Evolutionary conservation across 1,140 invertebrate genomes (phyloP).

Genomic region (Tigriopus japonicus): DNA sequence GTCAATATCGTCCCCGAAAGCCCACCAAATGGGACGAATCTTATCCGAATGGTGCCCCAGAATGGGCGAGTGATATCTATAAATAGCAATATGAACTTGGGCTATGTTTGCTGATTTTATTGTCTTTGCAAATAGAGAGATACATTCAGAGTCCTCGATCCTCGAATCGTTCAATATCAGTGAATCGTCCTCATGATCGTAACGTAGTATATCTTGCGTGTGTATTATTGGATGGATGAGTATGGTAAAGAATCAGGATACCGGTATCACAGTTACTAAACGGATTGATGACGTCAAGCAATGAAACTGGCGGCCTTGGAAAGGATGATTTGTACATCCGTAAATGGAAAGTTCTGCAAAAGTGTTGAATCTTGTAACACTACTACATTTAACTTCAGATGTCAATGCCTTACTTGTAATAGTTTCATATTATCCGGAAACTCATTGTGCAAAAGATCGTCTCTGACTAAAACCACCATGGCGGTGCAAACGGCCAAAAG

Average conservation of each 20-base stretch:
- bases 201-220: too few species aligned
- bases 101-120: neutral
- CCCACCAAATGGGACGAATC: conserved; percentile 7
- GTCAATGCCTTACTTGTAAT: conserved; percentile 34
- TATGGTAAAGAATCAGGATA: too few species aligned
- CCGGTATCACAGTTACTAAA: too few species aligned
- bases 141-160: too few species aligned
- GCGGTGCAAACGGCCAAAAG: conserved; percentile 80
- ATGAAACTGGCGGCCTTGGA: neutral
- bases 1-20: conserved; percentile 12
- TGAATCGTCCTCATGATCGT: too few species aligned
- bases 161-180: too few species aligned
- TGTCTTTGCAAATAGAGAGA: neutral
- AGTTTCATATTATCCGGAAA: conserved; percentile 82
- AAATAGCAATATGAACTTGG: neutral
- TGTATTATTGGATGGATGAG: too few species aligned
- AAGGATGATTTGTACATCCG: neutral
- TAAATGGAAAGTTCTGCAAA: neutral
- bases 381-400: too few species aligned
- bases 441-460: conserved; percentile 60
- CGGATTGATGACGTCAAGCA: too few species aligned
- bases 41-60: conserved; percentile 1
- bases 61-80: conserved; percentile 4
- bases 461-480: conserved; percentile 72
- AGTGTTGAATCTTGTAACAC: too few species aligned